Conservation (phyloP, 2,888 invertebrate genomes). For the Caenorhabditis becei region DNA sequence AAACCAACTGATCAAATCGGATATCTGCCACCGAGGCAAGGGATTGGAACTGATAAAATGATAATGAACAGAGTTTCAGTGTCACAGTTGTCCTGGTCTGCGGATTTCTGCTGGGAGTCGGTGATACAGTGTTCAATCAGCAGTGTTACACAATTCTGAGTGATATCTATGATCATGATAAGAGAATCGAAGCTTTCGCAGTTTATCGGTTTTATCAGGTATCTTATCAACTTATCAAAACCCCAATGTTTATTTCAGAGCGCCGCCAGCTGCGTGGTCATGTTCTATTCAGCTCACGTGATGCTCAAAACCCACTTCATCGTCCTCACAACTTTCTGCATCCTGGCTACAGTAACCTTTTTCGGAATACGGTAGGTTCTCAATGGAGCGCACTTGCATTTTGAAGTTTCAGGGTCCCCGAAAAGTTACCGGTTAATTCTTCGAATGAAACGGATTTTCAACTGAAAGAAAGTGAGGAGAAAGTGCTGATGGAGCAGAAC, state of each 20-base stretch:
- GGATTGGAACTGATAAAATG: background rate
- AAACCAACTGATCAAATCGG: slow-evolving; percentile 23
- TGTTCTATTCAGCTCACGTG: slow-evolving; percentile 50
- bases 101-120: slow-evolving; percentile 52
- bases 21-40: slow-evolving; percentile 45
- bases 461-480: slow-evolving; percentile 25
- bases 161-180: slow-evolving; percentile 53
- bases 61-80: slow-evolving; percentile 9
- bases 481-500: background rate
- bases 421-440: slow-evolving; percentile 8
- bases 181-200: slow-evolving; percentile 59
- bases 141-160: slow-evolving; percentile 61
- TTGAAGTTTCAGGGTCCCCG: slow-evolving; percentile 28
- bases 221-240: no score
- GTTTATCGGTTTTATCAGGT: slow-evolving; percentile 61
- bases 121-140: slow-evolving; percentile 54
- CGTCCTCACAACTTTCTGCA: slow-evolving; percentile 19
- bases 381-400: background rate
- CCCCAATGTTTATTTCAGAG: slow-evolving; percentile 13
- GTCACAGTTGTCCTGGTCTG: slow-evolving; percentile 22
- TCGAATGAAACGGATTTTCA: slow-evolving; percentile 10
- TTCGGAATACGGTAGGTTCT: slow-evolving; percentile 43
- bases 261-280: slow-evolving; percentile 46
- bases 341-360: slow-evolving; percentile 45
- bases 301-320: slow-evolving; percentile 30